Evolutionary conservation across 2,888 invertebrate genomes (phyloP).

Genomic region (Eupithecia insigniata): DNA sequence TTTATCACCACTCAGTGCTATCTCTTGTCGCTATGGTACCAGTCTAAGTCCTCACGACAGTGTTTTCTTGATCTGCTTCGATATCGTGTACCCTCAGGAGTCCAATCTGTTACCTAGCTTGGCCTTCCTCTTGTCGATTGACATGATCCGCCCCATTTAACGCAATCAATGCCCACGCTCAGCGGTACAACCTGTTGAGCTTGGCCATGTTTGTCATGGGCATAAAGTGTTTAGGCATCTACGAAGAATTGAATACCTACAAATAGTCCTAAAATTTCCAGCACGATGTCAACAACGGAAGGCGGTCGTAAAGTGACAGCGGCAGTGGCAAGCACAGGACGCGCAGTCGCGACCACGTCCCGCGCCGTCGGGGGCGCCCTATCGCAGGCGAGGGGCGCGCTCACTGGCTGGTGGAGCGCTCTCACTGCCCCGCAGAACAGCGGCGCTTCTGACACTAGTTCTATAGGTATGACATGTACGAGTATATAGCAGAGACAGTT

Average conservation of each 20-base stretch:
- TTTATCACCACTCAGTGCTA: no score
- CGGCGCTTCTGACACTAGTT: constrained; percentile 39
- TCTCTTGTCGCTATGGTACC: no score
- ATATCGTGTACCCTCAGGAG: no score
- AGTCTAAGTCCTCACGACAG: no score
- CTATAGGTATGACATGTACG: constrained; percentile 34
- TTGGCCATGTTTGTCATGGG: no score
- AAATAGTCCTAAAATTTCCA: constrained; percentile 72
- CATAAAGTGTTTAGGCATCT: background rate
- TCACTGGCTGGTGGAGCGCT: constrained; percentile 93
- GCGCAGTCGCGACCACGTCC: constrained; percentile 89
- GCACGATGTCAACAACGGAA: constrained; percentile 97
- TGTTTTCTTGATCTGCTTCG: no score
- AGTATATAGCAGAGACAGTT: background rate
- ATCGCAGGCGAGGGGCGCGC: constrained; percentile 94
- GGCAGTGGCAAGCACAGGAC: constrained; percentile 95
- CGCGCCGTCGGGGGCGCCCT: constrained; percentile 89
- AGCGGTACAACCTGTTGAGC: no score
- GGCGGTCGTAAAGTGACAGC: constrained; percentile 96
- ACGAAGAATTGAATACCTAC: background rate
- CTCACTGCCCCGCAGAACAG: constrained; percentile 64
- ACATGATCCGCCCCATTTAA: no score
- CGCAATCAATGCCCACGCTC: no score
- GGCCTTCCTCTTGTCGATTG: no score
- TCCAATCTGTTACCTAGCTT: no score